Evolutionary conservation across 2,888 invertebrate genomes (phyloP).

Genomic region (Caenorhabditis auriculariae): DNA sequence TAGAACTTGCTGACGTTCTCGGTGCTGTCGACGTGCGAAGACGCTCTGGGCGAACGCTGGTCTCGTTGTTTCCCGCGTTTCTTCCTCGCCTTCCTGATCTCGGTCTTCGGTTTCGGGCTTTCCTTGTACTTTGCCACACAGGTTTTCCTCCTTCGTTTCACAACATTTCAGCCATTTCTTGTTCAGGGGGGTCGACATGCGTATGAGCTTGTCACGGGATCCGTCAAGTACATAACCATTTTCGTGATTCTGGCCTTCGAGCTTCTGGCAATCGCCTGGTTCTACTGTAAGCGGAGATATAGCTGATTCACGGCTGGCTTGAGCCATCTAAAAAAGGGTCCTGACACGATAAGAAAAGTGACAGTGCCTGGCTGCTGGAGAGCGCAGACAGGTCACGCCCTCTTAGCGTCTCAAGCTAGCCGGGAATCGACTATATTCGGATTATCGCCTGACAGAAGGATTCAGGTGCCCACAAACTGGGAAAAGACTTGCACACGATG

Average conservation of each 20-base stretch:
- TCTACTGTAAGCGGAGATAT: conserved; percentile 63
- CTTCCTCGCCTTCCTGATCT: conserved; percentile 53
- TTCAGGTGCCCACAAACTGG: conserved; percentile 59
- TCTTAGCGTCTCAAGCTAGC: background rate
- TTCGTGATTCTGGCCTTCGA: conserved; percentile 59
- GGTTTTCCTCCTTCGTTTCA: conserved; percentile 13
- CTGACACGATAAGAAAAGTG: too few species aligned
- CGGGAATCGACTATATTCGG: too few species aligned
- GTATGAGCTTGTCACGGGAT: conserved; percentile 56
- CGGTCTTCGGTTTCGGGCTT: conserved; percentile 42
- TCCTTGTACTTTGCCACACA: conserved; percentile 58
- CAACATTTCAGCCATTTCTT: background rate
- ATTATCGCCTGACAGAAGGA: background rate
- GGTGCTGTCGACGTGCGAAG: conserved; percentile 58
- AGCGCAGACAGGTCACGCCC: background rate
- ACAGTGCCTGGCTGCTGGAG: too few species aligned
- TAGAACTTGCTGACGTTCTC: conserved; percentile 44
- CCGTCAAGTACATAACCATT: conserved; percentile 57
- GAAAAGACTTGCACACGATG: conserved; percentile 59
- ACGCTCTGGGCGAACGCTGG: conserved; percentile 58
- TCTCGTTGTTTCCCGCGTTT: conserved; percentile 60
- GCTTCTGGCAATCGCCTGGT: conserved; percentile 60
- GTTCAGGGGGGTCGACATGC: conserved; percentile 50
- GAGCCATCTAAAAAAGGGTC: too few species aligned
- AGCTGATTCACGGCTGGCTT: conserved; percentile 1